Evolutionary conservation across 2,113 vertebrate genomes (phyloP), one percentile per base, ranked within the genome.

Genomic region (Dryoscopus gambensis): DNA sequence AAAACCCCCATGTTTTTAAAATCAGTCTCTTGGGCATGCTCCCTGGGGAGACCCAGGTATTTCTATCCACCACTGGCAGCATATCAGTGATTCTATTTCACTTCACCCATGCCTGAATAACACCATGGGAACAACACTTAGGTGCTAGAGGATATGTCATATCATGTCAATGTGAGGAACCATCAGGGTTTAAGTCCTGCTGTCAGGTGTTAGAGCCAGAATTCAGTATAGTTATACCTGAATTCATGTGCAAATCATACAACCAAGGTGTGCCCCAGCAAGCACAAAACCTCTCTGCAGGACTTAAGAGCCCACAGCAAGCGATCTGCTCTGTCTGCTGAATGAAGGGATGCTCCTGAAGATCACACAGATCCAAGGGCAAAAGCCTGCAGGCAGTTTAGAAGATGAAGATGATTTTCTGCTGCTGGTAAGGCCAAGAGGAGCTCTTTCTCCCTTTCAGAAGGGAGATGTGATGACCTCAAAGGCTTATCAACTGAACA

Each of bases 301-400:
- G 8, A 15, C 42, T 20, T 35, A 13, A 28, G 8, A 73, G 75
- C 23, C n/a, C 65, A 35, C 15, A 39, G 27, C 35, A 37, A 56
- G 33, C 4, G 2, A 55, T 23, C 12, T 2, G 3, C 42, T 35
- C 27, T 0, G 2, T 27, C 44, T 63, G 40, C 53, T 20, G 16
- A 49, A 27, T 2, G 31, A n/a, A 52, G 20, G 28, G 13, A 10
- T 47, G 16, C 13, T 53, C 24, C n/a, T 44, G 9, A 47, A 20
- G 21, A 27, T 65, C 67, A 30, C 21, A 42, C 11, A 44, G 30
- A 82, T 19, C 22, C 40, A 52, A 59, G 31, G 27, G 24, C 46
- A 70, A 71, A 83, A 59, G 27, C 24, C 33, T 46, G 28, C 28
- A 30, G 30, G 35, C 14, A 63, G 16, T 46, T 73, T 2, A 0